Conservation (phyloP, 2,113 vertebrate genomes). For the Piprites chloris region DNA sequence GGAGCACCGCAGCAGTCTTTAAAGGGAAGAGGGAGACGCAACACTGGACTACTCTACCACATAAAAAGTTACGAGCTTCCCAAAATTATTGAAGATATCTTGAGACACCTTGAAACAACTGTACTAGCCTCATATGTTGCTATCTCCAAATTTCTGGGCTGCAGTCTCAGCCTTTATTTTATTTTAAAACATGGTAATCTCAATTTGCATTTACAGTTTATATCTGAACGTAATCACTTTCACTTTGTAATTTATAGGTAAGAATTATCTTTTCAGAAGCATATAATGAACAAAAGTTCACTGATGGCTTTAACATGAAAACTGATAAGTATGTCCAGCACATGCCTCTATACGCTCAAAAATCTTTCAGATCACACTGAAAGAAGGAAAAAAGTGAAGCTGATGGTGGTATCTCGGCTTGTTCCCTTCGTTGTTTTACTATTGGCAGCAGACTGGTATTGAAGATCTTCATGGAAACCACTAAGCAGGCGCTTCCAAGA, state of each 20-base stretch:
- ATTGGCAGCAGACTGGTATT: neutral
- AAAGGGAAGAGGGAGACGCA: neutral
- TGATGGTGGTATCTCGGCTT: neutral
- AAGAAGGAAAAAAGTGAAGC: neutral
- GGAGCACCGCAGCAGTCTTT: neutral
- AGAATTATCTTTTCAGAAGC: neutral
- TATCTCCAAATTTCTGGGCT: too few relatives aligned
- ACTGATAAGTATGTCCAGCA: neutral
- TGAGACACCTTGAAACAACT: neutral
- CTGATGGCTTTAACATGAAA: neutral
- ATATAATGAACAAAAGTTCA: neutral
- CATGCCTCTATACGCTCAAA: rapidly evolving
- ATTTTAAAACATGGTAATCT: neutral
- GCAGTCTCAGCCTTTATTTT: neutral
- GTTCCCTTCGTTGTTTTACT: neutral
- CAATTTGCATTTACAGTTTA: neutral
- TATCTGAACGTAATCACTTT: neutral
- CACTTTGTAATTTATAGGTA: neutral
- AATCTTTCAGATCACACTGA: neutral
- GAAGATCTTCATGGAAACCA: neutral
- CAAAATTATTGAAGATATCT: neutral
- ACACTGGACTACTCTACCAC: rapidly evolving
- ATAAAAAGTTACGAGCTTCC: neutral
- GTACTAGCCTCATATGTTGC: rapidly evolving
- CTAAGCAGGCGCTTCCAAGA: too few relatives aligned